Percentiles rank a stretch among this genome's conserved stretches.
These are phyloP conservation scores for Saguinus imperator DNA, from an alignment of 2,113 vertebrate genomes.

Conservation along the genomic window DNA sequence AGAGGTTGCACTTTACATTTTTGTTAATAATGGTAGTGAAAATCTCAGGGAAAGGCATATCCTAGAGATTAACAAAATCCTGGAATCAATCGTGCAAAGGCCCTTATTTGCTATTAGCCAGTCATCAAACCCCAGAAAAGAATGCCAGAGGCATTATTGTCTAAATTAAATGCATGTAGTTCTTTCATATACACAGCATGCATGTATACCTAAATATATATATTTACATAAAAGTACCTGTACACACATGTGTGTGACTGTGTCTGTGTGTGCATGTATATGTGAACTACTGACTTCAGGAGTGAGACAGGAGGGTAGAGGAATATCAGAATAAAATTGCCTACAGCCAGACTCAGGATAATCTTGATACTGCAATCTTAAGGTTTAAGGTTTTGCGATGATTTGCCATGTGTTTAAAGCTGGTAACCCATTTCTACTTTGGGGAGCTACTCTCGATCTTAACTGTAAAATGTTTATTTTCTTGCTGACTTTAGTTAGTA, in stretches of 20 bases:
- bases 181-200: not conserved
- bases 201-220: not conserved
- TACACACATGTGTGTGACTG: not conserved
- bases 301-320: not conserved
- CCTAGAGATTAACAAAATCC: slow-evolving; percentile 33
- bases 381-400: not conserved
- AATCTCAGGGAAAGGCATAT: slow-evolving; percentile 31
- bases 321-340: not conserved
- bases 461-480: not conserved
- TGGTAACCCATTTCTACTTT: not conserved
- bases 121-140: slow-evolving; percentile 10
- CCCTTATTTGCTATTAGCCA: slow-evolving; percentile 15
- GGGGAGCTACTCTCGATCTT: not conserved
- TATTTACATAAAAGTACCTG: not conserved
- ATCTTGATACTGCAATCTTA: not conserved
- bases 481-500: accelerated
- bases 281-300: not conserved
- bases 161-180: slow-evolving; percentile 14
- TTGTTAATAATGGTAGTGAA: not conserved
- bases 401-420: not conserved
- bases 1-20: not conserved
- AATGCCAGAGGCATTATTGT: not conserved
- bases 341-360: not conserved
- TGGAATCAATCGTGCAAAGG: slow-evolving; percentile 50
- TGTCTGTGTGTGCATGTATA: not conserved